A percentile compares a stretch with the other conserved stretches of the same genome.
phyloP scores from a whole-genome alignment of 2,797 vertebrate genomes.

The Melanotaenia nigrans region DNA sequence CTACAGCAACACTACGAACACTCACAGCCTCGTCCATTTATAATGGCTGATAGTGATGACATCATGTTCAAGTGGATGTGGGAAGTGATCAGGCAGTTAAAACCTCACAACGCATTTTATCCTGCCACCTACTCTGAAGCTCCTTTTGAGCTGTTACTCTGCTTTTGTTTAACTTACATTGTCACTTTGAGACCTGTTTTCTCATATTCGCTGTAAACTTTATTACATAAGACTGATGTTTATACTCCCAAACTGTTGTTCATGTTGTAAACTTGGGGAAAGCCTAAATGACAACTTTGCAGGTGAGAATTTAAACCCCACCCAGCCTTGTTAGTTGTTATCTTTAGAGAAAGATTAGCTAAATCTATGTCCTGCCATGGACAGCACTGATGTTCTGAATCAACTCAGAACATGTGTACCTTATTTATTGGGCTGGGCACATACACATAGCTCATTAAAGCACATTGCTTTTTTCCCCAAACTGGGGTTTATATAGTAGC shows the following conservation, averaged over 20 bases:
- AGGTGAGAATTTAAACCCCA: slow-evolving; percentile 11
- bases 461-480: neutral
- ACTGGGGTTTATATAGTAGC: neutral
- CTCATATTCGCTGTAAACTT: no score
- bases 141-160: slow-evolving; percentile 3
- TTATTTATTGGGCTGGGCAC: neutral
- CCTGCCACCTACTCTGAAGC: slow-evolving; percentile 7
- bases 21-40: slow-evolving; percentile 59
- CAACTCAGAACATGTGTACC: neutral
- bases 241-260: neutral
- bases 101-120: slow-evolving; percentile 32
- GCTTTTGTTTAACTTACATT: slow-evolving; percentile 12
- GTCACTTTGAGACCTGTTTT: neutral
- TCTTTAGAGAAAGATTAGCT: neutral
- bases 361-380: slow-evolving; percentile 4
- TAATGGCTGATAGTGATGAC: slow-evolving; percentile 60
- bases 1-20: slow-evolving; percentile 26
- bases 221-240: no score
- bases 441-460: neutral
- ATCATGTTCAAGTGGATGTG: slow-evolving; percentile 51
- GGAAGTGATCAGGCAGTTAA: slow-evolving; percentile 50
- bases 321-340: slow-evolving; percentile 4
- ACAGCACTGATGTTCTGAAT: neutral
- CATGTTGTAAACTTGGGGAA: slow-evolving; percentile 3
- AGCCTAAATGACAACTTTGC: slow-evolving; percentile 5